These are phyloP conservation scores for Lepidonotus clava DNA, from an alignment of 2,888 invertebrate genomes.

Conservation along the genomic window DNA sequence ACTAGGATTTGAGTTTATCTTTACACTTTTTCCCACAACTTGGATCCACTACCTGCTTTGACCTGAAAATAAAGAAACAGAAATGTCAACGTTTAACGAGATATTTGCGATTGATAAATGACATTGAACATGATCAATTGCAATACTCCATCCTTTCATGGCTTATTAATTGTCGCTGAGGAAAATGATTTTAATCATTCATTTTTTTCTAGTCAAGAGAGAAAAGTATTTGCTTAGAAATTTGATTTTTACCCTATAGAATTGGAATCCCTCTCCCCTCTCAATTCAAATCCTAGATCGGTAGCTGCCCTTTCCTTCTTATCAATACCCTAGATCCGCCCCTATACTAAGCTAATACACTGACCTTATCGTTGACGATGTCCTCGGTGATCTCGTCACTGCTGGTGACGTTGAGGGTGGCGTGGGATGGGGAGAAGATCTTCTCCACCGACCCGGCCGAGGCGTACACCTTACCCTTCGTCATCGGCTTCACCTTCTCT, in stretches of 20 bases:
- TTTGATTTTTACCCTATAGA: background rate
- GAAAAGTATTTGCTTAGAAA: too few species aligned
- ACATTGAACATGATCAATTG: background rate
- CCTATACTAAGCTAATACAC: background rate
- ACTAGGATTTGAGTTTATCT: background rate
- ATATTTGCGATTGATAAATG: background rate
- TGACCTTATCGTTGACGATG: conserved; percentile 76
- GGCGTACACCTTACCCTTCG: conserved; percentile 77
- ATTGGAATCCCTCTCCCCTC: background rate
- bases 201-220: background rate
- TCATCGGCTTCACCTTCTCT: conserved; percentile 76
- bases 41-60: conserved; percentile 64
- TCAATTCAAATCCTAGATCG: background rate
- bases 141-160: background rate
- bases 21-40: conserved; percentile 51
- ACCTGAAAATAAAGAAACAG: conserved; percentile 59
- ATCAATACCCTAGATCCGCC: background rate
- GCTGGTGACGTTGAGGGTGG: conserved; percentile 73
- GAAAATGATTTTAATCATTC: background rate
- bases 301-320: background rate
- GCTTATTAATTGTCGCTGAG: background rate
- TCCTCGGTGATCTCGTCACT: conserved; percentile 72
- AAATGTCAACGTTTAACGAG: background rate
- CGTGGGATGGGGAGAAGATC: conserved; percentile 76
- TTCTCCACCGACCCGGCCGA: conserved; percentile 74